These are phyloP conservation scores for Mallotus villosus DNA, from an alignment of 2,797 vertebrate genomes.

Conservation along the genomic window DNA sequence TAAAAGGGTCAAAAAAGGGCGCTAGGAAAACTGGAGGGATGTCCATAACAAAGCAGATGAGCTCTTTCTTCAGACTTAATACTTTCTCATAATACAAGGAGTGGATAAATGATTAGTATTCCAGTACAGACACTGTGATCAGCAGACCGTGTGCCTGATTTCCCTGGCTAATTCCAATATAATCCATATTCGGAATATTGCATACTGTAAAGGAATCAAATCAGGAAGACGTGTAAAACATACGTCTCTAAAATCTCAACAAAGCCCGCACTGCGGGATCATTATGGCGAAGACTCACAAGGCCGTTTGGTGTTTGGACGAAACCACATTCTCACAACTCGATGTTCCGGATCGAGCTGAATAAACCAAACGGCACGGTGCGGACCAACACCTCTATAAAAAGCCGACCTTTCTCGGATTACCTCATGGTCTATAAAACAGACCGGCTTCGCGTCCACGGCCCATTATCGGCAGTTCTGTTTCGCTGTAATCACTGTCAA, in stretches of 20 bases:
- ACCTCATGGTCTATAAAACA: constrained; percentile 3
- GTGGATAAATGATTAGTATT: background rate
- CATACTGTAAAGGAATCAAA: background rate
- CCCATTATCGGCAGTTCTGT: constrained; percentile 18
- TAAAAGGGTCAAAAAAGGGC: constrained; percentile 21
- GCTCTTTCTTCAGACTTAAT: constrained; percentile 31
- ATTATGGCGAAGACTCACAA: too few relatives aligned
- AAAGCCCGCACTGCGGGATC: too few relatives aligned
- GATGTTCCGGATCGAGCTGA: too few relatives aligned
- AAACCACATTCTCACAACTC: too few relatives aligned
- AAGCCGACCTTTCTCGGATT: background rate
- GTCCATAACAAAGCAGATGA: constrained; percentile 30
- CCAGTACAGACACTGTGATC: background rate
- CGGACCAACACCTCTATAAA: background rate
- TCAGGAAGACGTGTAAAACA: too few relatives aligned
- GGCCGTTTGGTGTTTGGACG: too few relatives aligned
- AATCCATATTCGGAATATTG: background rate
- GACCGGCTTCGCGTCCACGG: background rate
- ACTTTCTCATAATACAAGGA: background rate
- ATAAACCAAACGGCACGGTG: too few relatives aligned
- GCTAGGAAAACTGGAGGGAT: constrained; percentile 36
- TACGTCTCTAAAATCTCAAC: too few relatives aligned
- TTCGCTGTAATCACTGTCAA: constrained; percentile 23
- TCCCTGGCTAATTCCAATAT: background rate
- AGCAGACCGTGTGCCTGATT: background rate